Percentiles rank a stretch among this genome's conserved stretches.
phyloP scores from a whole-genome alignment of 1,140 invertebrate genomes.

The Orius insidiosus region DNA sequence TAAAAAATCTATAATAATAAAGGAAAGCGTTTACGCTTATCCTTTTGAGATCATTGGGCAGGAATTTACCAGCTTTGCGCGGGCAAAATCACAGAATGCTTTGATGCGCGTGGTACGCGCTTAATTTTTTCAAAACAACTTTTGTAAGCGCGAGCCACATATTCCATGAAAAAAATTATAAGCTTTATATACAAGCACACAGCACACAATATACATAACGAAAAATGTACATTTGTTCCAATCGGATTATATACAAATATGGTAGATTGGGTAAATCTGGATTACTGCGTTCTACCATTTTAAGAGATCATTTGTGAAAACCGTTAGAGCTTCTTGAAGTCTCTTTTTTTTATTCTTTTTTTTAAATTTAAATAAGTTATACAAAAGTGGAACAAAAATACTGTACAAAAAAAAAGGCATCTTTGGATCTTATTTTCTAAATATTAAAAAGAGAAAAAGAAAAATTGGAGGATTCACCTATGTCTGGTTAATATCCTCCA shows the following conservation, averaged over 20 bases:
- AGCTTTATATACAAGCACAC: conserved; percentile 13
- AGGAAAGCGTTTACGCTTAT: conserved; percentile 1
- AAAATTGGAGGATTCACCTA: conserved; percentile 18
- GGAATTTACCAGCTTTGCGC: conserved; percentile 12
- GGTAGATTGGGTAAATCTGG: conserved; percentile 5
- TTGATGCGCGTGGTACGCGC: conserved; percentile 17
- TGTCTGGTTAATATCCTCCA: conserved; percentile 22
- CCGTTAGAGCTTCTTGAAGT: conserved; percentile 16
- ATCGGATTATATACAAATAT: conserved; percentile 14
- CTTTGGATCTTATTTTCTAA: conserved; percentile 14
- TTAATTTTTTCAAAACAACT: not conserved
- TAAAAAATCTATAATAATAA: conserved; percentile 2
- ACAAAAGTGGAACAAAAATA: conserved; percentile 2
- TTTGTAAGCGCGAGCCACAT: conserved; percentile 1
- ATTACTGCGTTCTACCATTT: conserved; percentile 14
- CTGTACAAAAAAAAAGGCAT: conserved; percentile 16
- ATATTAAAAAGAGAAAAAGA: not conserved
- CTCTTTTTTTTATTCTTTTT: conserved; percentile 9
- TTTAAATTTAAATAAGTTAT: not conserved
- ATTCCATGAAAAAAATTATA: not conserved
- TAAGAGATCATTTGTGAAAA: conserved; percentile 21
- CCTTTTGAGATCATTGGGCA: conserved; percentile 16
- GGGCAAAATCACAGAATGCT: conserved; percentile 18
- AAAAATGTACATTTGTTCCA: not conserved
- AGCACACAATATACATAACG: not conserved